Base-by-base conservation (phyloP, 2,888 invertebrate genomes). In the Coelinius sp. region DNA sequence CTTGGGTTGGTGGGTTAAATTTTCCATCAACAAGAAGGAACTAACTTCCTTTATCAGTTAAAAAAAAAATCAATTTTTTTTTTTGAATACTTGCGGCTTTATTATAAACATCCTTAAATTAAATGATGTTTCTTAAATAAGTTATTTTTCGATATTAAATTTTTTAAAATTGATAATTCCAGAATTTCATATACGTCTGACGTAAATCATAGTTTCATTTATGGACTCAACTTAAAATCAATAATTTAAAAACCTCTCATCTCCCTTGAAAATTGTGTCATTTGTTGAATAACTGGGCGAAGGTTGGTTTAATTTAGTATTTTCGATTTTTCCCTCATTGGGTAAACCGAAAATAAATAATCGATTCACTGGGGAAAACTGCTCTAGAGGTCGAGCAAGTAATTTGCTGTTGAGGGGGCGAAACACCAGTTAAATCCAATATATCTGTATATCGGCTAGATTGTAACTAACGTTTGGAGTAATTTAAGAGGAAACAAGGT, bases 251-350 rank as follows among this genome's bases (percentile, higher is more conserved):
- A 53, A n/a, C n/a, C 22, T 20, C 20, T 20, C 20, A 4, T 17
- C 27, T 4, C 41, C 24, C 44, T 14, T 38, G 22, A 52, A 24
- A 59, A 59, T 31, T 17, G 59, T 59, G 59, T 20, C 59, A 59
- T 59, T 59, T n/a, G 31, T 17, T 53, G 20, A 62, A 73, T 52
- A 52, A 66, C 53, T 24, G 14, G 72, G 67, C 59, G 53, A 72
- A 65, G 70, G 68, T 59, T 65, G 72, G 56, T 70, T 68, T 68
- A 75, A 73, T 71, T 73, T 68, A 35, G 70, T 70, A 68, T 72
- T 71, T 73, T 73, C 68, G 68, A 68, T 71, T 68, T 63, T 56
- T 14, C 49, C 8, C 38, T n/a, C 44, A 46, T 68, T 38, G 49
- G 38, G 41, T 46, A 63, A 63, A 66, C 59, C 63, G 63, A 64